Evolutionary conservation across 23 tunicate genomes (phyloP), one percentile per base, ranked within the genome.

Genomic region (Halocynthia roretzi): DNA sequence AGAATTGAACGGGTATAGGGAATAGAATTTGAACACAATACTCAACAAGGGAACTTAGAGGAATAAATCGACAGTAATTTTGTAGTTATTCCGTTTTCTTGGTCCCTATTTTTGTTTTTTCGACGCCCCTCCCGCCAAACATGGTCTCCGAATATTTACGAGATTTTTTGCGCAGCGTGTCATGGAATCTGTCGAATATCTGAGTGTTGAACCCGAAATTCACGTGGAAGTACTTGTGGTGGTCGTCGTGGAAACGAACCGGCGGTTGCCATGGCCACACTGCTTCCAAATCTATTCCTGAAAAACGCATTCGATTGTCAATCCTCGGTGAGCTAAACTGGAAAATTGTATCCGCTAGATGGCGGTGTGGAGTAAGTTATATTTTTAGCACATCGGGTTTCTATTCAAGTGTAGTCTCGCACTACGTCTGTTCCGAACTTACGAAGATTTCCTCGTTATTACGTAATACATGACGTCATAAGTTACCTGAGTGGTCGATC

Each of bases 241-340:
- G 95, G 76, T 89, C 95, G 88, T 89, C 95, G 70, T 89, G 95
- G 84, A 89, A 89, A 62, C 84, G 83, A n/a, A 89, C 95, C 8
- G 95, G 88, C 8, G 95, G 95, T 79, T 89, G 95, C 95, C 95
- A 89, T 40, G 95, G 95, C 88, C 88, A 89, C 23, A 89, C 18
- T 0, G 95, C 82, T 48, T 79, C 84, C 71, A 83, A 17, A 52
- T 89, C 95, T 69, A 89, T 80, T 0, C 95, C 95, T 89, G 78
- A 0, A 44, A 76, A 31, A 31, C 44, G 44, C 44, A 31, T 31
- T 31, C 44, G 44, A 31, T 31, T 31, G 44, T 31, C 4, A 31
- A 31, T 31, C 44, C 44, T 31, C 44, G 44, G 44, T 31, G 44
- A 31, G 44, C 44, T 31, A 31, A 31, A 31, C 44, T 4, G 44